Percentiles rank a stretch among this genome's conserved stretches.
These are phyloP conservation scores for Rhinopomastus cyanomelas DNA, from an alignment of 2,113 vertebrate species.

Conservation along the genomic window DNA sequence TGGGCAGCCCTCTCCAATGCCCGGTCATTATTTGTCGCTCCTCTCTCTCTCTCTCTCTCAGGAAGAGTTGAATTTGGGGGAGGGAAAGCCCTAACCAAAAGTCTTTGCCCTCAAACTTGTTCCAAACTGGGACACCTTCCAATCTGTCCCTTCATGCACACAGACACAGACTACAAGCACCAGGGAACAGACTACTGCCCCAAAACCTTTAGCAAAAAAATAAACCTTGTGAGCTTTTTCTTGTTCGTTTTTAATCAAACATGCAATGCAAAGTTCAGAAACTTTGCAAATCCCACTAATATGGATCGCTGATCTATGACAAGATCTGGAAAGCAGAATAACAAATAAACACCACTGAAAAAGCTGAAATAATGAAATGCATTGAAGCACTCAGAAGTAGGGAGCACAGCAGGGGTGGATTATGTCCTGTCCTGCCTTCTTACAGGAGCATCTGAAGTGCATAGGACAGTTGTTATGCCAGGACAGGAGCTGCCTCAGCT, in stretches of 20 bases:
- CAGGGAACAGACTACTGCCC: not conserved
- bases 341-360: not conserved
- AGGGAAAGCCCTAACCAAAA: too few relatives aligned
- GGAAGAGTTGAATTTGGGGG: too few relatives aligned
- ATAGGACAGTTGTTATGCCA: not conserved
- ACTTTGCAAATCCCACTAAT: not conserved
- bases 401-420: not conserved
- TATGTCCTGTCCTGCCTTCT: not conserved
- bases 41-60: too few relatives aligned
- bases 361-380: not conserved
- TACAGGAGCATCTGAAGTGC: not conserved
- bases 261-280: not conserved
- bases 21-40: too few relatives aligned
- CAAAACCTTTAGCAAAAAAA: not conserved
- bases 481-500: not conserved
- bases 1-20: too few relatives aligned
- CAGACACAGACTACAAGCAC: not conserved
- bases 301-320: not conserved
- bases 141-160: not conserved
- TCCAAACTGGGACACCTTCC: too few relatives aligned
- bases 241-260: not conserved
- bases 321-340: not conserved
- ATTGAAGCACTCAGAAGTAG: not conserved
- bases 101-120: too few relatives aligned
- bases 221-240: not conserved